phyloP scores from a whole-genome alignment of 1,140 invertebrate genomes.

The Neotoxoptera formosana region DNA sequence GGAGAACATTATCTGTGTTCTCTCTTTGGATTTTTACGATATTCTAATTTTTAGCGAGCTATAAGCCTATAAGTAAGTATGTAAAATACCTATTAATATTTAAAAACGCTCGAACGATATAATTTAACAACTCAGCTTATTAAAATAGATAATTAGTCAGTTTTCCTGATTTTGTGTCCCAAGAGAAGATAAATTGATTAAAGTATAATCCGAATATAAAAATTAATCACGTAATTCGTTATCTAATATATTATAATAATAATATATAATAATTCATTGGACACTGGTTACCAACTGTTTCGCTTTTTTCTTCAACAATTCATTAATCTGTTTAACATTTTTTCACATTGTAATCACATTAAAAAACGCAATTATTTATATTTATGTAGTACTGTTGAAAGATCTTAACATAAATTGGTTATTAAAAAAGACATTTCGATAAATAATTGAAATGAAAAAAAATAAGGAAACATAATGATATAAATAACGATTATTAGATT shows the following conservation, averaged over 20 bases:
- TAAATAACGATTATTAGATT: too few relatives aligned
- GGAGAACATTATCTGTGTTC: too few relatives aligned
- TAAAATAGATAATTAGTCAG: not conserved
- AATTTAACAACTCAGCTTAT: not conserved
- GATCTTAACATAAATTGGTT: too few relatives aligned
- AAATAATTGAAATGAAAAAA: too few relatives aligned
- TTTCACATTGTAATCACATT: not conserved
- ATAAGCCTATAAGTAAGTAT: too few relatives aligned
- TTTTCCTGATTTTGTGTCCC: constrained; percentile 32
- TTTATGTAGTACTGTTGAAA: too few relatives aligned
- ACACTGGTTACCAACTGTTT: constrained; percentile 35
- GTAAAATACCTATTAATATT: too few relatives aligned
- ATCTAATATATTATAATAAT: not conserved
- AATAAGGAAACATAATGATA: too few relatives aligned
- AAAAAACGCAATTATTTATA: too few relatives aligned
- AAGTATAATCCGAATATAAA: not conserved
- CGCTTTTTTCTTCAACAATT: constrained; percentile 65
- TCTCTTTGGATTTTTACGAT: too few relatives aligned
- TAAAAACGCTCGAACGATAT: not conserved
- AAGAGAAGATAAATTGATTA: not conserved
- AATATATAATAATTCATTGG: constrained; percentile 62
- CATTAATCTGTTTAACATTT: constrained; percentile 62
- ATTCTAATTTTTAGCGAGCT: too few relatives aligned
- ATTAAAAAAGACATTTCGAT: too few relatives aligned
- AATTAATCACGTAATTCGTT: not conserved